Conservation (phyloP, 2,888 invertebrate genomes). For the Drosophila paramelanica region DNA sequence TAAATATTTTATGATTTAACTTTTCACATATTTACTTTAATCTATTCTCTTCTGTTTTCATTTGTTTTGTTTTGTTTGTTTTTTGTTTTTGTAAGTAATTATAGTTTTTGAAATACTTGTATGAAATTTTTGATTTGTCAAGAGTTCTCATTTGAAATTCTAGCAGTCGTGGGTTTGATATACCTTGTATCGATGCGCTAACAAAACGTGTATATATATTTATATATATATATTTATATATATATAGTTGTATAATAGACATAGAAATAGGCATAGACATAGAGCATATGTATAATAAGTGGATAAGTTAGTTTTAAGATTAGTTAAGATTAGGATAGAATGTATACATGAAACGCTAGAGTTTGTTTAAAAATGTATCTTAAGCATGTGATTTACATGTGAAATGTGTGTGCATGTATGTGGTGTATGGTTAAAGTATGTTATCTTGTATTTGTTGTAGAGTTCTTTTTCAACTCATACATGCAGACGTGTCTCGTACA, state of each 20-base stretch:
- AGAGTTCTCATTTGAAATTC: constrained; percentile 81
- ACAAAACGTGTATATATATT: constrained; percentile 68
- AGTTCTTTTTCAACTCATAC: constrained; percentile 25
- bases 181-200: constrained; percentile 76
- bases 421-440: constrained; percentile 29
- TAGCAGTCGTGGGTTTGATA: constrained; percentile 79
- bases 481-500: constrained; percentile 17
- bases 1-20: constrained; percentile 52
- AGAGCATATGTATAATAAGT: constrained; percentile 59
- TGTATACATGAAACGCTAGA: constrained; percentile 76
- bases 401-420: constrained; percentile 39
- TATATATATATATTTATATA: constrained; percentile 37
- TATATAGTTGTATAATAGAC: constrained; percentile 43
- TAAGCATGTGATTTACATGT: constrained; percentile 58
- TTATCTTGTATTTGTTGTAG: constrained; percentile 11
- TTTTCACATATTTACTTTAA: constrained; percentile 43
- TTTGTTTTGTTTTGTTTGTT: constrained; percentile 18
- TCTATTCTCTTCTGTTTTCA: constrained; percentile 18
- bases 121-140: constrained; percentile 82
- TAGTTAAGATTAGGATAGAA: constrained; percentile 56
- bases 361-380: constrained; percentile 55
- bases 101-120: constrained; percentile 72
- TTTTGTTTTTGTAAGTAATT: constrained; percentile 39
- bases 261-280: constrained; percentile 74
- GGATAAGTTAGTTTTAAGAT: constrained; percentile 42